Percentiles rank a stretch among this genome's conserved stretches.
These are phyloP conservation scores for Netelia fuscicornis DNA, from an alignment of 2,888 invertebrate genomes.

Conservation along the genomic window DNA sequence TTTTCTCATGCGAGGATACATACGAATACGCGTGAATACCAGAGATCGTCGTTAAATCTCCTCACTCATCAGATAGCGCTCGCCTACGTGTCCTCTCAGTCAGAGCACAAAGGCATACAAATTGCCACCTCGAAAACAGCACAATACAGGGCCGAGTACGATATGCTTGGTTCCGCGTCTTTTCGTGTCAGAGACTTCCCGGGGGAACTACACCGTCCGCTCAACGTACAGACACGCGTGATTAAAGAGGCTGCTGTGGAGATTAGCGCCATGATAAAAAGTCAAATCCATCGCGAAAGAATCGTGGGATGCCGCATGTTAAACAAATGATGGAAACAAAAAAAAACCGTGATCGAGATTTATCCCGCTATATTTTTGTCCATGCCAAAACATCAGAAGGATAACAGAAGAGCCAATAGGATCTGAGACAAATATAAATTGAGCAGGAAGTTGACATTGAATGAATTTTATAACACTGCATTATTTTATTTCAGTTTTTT, in stretches of 20 bases:
- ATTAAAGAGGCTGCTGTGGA: constrained; percentile 48
- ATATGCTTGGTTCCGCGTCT: constrained; percentile 48
- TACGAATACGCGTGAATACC: constrained; percentile 39
- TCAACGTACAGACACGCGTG: constrained; percentile 25
- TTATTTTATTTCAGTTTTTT: too few relatives aligned
- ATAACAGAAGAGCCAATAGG: too few relatives aligned
- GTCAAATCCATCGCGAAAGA: constrained; percentile 43
- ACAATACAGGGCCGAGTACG: constrained; percentile 73
- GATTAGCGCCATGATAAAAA: constrained; percentile 40
- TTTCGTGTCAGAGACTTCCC: constrained; percentile 22
- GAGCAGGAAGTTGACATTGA: too few relatives aligned
- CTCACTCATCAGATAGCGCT: constrained; percentile 77
- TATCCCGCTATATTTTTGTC: constrained; percentile 26
- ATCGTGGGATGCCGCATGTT: constrained; percentile 22
- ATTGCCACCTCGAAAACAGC: constrained; percentile 75
- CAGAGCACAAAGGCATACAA: constrained; percentile 75
- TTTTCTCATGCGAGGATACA: constrained; percentile 31
- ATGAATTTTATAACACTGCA: too few relatives aligned
- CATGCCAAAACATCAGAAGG: neutral
- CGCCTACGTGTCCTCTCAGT: constrained; percentile 73
- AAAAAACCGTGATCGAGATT: constrained; percentile 40
- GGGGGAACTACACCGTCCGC: neutral
- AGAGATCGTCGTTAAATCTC: constrained; percentile 71
- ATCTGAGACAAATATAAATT: too few relatives aligned
- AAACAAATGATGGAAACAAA: neutral